Conservation (phyloP, 1,140 invertebrate genomes). For the Trichoplusia ni region DNA sequence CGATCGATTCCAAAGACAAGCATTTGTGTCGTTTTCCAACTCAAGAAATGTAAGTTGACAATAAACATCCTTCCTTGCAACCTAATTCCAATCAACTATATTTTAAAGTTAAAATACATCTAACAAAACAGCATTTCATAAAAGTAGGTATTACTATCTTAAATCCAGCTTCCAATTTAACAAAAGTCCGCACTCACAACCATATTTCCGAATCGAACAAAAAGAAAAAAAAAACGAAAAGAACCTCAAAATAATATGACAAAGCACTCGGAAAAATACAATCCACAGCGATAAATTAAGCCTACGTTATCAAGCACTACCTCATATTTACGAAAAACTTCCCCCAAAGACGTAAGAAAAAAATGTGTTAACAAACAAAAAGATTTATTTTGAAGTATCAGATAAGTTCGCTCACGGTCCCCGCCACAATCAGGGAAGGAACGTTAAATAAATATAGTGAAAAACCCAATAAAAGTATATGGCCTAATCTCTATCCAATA, state of each 20-base stretch:
- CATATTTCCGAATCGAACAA: neutral
- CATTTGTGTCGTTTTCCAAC: no score
- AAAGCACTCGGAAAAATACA: slow-evolving; percentile 36
- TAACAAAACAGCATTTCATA: no score
- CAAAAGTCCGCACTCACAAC: neutral
- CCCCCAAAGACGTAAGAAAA: slow-evolving; percentile 41
- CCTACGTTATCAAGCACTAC: slow-evolving; percentile 32
- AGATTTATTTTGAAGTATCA: slow-evolving; percentile 71
- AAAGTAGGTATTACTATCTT: no score
- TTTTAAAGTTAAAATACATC: no score
- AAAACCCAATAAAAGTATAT: slow-evolving; percentile 78
- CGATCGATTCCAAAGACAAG: no score
- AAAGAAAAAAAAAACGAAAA: slow-evolving; percentile 31
- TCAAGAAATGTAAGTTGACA: no score
- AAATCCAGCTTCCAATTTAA: no score
- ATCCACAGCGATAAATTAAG: slow-evolving; percentile 40
- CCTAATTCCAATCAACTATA: no score
- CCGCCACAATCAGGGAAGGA: slow-evolving; percentile 47
- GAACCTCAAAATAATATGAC: slow-evolving; percentile 25
- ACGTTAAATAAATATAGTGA: slow-evolving; percentile 77
- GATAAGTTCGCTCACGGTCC: slow-evolving; percentile 68
- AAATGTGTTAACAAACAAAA: slow-evolving; percentile 78
- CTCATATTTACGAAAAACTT: slow-evolving; percentile 27
- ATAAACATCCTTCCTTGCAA: no score
- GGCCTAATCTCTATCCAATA: slow-evolving; percentile 79